A percentile compares a stretch with the other conserved stretches of the same genome.
phyloP scores from a whole-genome alignment of 2,797 vertebrate species.

The Fundulus diaphanus region DNA sequence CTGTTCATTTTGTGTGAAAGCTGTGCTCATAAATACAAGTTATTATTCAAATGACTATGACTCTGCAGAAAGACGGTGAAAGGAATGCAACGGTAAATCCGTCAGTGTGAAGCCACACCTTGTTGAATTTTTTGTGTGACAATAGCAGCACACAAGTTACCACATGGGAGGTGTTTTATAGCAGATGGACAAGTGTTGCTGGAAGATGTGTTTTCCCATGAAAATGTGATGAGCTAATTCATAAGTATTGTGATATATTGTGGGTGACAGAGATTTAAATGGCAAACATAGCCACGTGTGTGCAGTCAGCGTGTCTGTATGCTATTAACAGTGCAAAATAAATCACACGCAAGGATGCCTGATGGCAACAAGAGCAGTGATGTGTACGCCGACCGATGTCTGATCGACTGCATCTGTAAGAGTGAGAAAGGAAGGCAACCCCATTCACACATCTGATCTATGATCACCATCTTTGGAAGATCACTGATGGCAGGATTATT shows the following conservation, averaged over 20 bases:
- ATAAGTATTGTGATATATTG: slow-evolving; percentile 5
- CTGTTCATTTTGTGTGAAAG: slow-evolving; percentile 48
- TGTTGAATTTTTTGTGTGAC: slow-evolving; percentile 8
- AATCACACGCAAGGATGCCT: slow-evolving; percentile 40
- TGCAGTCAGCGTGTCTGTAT: slow-evolving; percentile 29
- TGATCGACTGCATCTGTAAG: slow-evolving; percentile 48
- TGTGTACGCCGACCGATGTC: slow-evolving; percentile 3
- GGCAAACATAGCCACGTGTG: slow-evolving; percentile 23
- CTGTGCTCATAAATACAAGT: slow-evolving; percentile 53
- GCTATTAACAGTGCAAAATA: slow-evolving; percentile 37
- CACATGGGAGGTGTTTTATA: slow-evolving; percentile 8
- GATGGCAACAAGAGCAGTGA: slow-evolving; percentile 37
- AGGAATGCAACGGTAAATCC: slow-evolving; percentile 17
- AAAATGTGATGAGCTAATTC: slow-evolving; percentile 10
- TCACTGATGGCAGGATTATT: slow-evolving; percentile 62
- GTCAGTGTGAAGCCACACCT: slow-evolving; percentile 9
- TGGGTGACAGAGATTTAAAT: slow-evolving; percentile 10
- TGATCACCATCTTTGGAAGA: slow-evolving; percentile 55
- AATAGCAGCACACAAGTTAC: neutral
- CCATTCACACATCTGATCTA: slow-evolving; percentile 60
- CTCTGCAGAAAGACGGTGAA: slow-evolving; percentile 32
- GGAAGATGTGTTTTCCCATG: slow-evolving; percentile 17
- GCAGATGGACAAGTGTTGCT: slow-evolving; percentile 6
- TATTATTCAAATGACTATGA: slow-evolving; percentile 50
- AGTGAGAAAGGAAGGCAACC: slow-evolving; percentile 42